Evolutionary conservation across 2,888 invertebrate genomes (phyloP).

Genomic region (Abrostola triplasia): DNA sequence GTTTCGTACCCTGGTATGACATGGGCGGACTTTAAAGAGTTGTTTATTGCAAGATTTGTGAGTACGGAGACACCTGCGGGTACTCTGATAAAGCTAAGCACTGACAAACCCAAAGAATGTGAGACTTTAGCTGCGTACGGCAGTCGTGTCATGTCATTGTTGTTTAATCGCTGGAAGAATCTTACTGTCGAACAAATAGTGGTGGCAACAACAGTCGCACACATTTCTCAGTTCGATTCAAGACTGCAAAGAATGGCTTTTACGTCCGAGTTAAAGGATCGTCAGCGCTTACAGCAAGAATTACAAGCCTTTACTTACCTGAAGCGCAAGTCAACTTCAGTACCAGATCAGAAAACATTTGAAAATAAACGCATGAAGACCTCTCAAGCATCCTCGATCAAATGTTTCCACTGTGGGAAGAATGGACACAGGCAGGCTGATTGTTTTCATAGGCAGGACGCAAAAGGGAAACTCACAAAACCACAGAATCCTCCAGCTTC

Average conservation of each 20-base stretch:
- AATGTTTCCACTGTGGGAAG: too few relatives aligned
- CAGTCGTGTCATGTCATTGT: neutral
- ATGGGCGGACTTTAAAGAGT: slow-evolving; percentile 11
- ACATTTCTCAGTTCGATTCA: slow-evolving; percentile 23
- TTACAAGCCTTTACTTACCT: too few relatives aligned
- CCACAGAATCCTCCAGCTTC: too few relatives aligned
- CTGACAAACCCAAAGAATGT: slow-evolving; percentile 11
- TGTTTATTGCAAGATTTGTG: slow-evolving; percentile 19
- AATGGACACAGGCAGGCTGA: too few relatives aligned
- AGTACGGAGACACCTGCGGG: slow-evolving; percentile 18
- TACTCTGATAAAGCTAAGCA: neutral
- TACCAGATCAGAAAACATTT: too few relatives aligned
- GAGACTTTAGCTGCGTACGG: slow-evolving; percentile 16
- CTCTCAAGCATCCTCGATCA: too few relatives aligned
- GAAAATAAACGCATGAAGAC: too few relatives aligned
- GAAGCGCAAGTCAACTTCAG: too few relatives aligned
- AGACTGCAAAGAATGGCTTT: slow-evolving; percentile 25
- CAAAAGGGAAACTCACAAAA: too few relatives aligned
- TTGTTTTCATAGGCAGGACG: too few relatives aligned
- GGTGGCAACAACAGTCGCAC: slow-evolving; percentile 16
- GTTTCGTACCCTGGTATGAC: slow-evolving; percentile 5
- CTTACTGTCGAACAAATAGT: slow-evolving; percentile 26
- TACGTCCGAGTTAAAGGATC: slow-evolving; percentile 9
- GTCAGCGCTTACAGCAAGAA: too few relatives aligned
- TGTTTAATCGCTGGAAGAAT: slow-evolving; percentile 15